These are phyloP conservation scores for Montipora sp. DNA, from an alignment of 64 coral and sea anemone genomes.

Conservation along the genomic window DNA sequence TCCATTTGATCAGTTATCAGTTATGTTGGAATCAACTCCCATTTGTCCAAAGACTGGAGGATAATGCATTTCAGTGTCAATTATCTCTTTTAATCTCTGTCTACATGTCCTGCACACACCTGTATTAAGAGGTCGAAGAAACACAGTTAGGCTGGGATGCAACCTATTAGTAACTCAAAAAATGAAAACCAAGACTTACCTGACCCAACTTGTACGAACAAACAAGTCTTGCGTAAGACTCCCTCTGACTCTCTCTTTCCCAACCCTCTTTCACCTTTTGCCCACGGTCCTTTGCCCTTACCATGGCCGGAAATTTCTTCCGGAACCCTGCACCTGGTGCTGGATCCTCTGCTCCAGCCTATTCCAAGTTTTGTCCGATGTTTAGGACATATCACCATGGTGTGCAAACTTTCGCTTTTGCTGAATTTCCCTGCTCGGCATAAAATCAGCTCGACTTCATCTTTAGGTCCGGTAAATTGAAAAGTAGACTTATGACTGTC, in stretches of 20 bases:
- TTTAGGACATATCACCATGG: conserved; percentile 57
- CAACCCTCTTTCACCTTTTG: conserved; percentile 60
- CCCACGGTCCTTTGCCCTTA: conserved; percentile 36
- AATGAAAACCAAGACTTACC: neutral
- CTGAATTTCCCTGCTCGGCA: neutral
- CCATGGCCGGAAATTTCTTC: conserved; percentile 49
- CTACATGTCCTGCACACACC: conserved; percentile 49
- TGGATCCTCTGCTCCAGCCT: conserved; percentile 36
- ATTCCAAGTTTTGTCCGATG: neutral
- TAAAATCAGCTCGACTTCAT: conserved; percentile 43
- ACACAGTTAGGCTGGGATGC: neutral
- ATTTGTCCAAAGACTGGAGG: neutral
- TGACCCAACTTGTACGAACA: conserved; percentile 35
- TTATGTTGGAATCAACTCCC: neutral
- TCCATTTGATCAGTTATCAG: neutral
- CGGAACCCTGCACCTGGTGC: conserved; percentile 55
- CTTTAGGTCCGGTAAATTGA: conserved; percentile 47
- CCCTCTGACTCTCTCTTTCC: conserved; percentile 20
- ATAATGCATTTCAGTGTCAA: neutral
- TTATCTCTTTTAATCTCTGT: conserved; percentile 4
- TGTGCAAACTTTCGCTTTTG: neutral
- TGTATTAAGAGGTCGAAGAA: neutral
- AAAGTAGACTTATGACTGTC: conserved; percentile 11
- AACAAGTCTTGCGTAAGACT: conserved; percentile 48
- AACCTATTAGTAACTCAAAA: neutral